Percentiles rank a stretch among this genome's conserved stretches.
phyloP scores from a whole-genome alignment of 2,113 vertebrate genomes.

The Sceloporus tristichus region DNA sequence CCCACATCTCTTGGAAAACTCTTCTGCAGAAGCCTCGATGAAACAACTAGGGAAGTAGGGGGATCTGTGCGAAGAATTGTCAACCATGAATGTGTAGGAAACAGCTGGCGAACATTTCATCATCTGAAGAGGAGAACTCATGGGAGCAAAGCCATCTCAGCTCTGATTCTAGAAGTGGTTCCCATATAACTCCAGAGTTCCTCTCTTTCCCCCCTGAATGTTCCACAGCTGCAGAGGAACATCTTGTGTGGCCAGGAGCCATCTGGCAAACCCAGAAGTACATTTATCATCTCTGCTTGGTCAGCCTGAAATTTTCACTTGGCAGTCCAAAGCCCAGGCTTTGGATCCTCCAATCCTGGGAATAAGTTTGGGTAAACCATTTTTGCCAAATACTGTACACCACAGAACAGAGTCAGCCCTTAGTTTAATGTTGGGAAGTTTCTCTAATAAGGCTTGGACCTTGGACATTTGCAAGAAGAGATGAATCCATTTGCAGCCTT shows the following conservation, averaged over 20 bases:
- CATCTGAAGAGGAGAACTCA: neutral
- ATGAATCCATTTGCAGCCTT: neutral
- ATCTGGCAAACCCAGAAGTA: neutral
- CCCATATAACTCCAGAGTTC: neutral
- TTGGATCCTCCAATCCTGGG: neutral
- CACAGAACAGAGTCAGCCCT: too few species aligned
- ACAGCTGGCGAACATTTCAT: neutral
- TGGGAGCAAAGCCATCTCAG: neutral
- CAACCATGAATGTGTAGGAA: neutral
- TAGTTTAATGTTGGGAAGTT: neutral
- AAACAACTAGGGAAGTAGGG: neutral
- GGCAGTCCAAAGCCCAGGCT: neutral
- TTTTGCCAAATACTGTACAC: neutral
- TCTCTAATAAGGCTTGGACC: neutral
- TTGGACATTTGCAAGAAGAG: neutral
- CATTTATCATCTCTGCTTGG: neutral
- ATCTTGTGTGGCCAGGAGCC: neutral
- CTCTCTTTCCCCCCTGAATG: neutral
- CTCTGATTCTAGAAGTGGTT: neutral
- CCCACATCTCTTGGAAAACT: neutral
- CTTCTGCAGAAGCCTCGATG: neutral
- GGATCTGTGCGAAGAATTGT: accelerated
- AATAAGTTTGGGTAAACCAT: too few species aligned
- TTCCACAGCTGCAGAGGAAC: conserved; percentile 21
- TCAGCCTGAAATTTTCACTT: neutral